Evolutionary conservation across 2,113 vertebrate genomes (phyloP), one percentile per base, ranked within the genome.

Genomic region (Diphyllodes magnificus): DNA sequence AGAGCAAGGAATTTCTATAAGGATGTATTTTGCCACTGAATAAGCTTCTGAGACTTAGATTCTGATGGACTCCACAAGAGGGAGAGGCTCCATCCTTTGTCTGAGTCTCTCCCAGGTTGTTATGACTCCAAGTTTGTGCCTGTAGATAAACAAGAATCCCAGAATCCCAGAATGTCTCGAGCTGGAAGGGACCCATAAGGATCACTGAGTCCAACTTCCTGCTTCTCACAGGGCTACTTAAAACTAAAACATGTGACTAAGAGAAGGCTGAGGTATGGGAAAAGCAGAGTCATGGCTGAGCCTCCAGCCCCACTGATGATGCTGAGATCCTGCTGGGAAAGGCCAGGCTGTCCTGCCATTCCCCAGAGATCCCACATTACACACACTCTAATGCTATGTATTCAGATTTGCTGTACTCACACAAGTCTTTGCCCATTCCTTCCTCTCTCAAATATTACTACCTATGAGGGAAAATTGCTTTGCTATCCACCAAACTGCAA

Each of bases 301-400:
- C 59, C 78, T 60, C 9, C 63, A 40, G 54, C 47, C 50, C 28
- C 66, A 15, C 8, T 3, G 61, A 17, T 10, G 33, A 20, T 47
- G 69, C 10, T 0, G 9, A 69, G 73, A 49, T 37, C 24, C 33
- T 28, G 30, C 50, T 81, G 5, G 2, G 45, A 30, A 45, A 45
- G 40, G 54, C 44, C 83, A 65, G n/a, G 40, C 56, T 78, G 18
- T 25, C 40, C 73, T 63, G 50, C 44, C 16, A 73, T 6, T 9
- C n/a, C 54, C 53, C 54, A 6, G 27, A 4, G 35, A 50, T 54
- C 61, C 79, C 5, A 0, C 44, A 5, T 18, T 6, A 31, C 33
- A 18, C 10, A 25, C 1, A 17, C 6, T 4, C 28, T 8, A 33
- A 49, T 18, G 13, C 45, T 6, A 0, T 0, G 9, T 2, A 39